A percentile compares a stretch with the other conserved stretches of the same genome.
Conservation (phyloP, 2,888 invertebrate species). For the Eilema sororculum region DNA sequence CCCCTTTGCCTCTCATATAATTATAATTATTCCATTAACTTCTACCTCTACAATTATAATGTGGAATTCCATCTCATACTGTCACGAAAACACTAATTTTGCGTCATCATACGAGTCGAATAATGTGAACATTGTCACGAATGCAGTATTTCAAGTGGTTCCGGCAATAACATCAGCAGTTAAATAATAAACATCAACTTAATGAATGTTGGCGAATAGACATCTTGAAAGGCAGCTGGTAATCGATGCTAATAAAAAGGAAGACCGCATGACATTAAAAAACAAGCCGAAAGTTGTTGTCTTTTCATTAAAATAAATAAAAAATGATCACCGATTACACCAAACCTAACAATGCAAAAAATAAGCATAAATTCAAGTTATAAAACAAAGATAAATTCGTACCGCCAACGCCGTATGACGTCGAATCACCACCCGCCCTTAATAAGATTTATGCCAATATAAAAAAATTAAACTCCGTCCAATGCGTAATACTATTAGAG, state of each 20-base stretch:
- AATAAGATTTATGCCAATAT: constrained; percentile 72
- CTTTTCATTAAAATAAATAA: constrained; percentile 59
- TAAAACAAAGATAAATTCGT: constrained; percentile 80
- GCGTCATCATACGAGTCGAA: constrained; percentile 32
- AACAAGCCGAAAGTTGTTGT: constrained; percentile 53
- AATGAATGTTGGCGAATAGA: constrained; percentile 36
- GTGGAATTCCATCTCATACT: constrained; percentile 72
- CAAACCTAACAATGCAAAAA: constrained; percentile 70
- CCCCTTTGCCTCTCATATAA: constrained; percentile 78
- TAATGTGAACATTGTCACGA: constrained; percentile 25
- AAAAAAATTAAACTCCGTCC: constrained; percentile 50
- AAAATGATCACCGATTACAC: constrained; percentile 55
- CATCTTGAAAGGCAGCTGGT: constrained; percentile 32
- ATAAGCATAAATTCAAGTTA: constrained; percentile 67
- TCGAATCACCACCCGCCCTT: constrained; percentile 70
- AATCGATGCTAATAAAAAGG: constrained; percentile 35
- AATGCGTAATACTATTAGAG: constrained; percentile 52
- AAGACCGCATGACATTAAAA: constrained; percentile 35
- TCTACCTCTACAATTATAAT: constrained; percentile 80
- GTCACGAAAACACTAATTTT: constrained; percentile 56
- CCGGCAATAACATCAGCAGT: constrained; percentile 22
- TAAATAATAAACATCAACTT: constrained; percentile 24
- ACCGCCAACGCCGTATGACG: constrained; percentile 80
- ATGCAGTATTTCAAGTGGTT: constrained; percentile 21
- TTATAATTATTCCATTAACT: constrained; percentile 86